These are phyloP conservation scores for Reticulitermes speratus DNA, from an alignment of 1,140 invertebrate species.

Conservation along the genomic window DNA sequence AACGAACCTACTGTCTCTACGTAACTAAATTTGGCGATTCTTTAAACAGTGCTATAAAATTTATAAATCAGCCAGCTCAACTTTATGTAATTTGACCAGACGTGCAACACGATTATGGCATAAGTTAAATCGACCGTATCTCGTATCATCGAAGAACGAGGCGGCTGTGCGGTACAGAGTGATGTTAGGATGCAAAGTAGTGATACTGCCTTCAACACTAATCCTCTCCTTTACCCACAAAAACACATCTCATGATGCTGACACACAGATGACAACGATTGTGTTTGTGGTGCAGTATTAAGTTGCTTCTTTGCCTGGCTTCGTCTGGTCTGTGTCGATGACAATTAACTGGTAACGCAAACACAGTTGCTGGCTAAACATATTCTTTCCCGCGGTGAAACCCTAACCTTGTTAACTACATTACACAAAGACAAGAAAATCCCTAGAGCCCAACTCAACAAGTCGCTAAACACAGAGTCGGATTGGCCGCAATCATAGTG, in stretches of 20 bases:
- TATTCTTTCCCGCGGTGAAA: not conserved
- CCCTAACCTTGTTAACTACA: not conserved
- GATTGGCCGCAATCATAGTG: not conserved
- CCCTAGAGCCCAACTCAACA: not conserved
- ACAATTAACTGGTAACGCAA: not conserved
- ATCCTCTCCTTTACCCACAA: not conserved
- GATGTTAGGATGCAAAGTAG: not conserved
- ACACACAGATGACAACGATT: not conserved
- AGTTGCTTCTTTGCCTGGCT: constrained; percentile 9
- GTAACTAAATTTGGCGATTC: too few species aligned
- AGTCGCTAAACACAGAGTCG: not conserved
- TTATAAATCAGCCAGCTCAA: too few species aligned
- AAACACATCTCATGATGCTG: not conserved
- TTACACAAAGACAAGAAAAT: not conserved
- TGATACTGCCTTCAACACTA: not conserved
- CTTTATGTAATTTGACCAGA: too few species aligned
- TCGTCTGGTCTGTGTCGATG: constrained; percentile 8
- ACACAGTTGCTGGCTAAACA: not conserved
- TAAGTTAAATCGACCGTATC: too few species aligned
- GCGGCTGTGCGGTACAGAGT: too few species aligned
- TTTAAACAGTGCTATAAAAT: too few species aligned
- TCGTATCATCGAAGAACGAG: too few species aligned
- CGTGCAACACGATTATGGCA: too few species aligned
- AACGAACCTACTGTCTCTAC: too few species aligned
- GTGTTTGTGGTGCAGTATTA: not conserved